phyloP scores from a whole-genome alignment of 2,113 vertebrate species.

The Centrocercus urophasianus region DNA sequence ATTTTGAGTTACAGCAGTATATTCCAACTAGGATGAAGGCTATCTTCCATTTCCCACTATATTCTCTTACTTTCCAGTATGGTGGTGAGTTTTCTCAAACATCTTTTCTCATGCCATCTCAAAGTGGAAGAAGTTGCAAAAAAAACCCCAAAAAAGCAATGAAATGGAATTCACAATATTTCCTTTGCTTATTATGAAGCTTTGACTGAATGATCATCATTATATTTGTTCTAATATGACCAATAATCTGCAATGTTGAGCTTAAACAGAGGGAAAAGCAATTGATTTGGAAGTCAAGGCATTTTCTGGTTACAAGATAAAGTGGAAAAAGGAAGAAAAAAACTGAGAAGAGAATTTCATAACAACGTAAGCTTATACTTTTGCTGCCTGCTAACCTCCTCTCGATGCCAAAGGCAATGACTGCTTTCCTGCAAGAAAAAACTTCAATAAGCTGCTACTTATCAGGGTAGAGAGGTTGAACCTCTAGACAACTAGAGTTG shows the following conservation, averaged over 20 bases:
- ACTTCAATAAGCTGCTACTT: not conserved
- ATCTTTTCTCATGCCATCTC: not conserved
- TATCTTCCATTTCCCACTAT: not conserved
- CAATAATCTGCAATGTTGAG: not conserved
- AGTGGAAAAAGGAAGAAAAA: not conserved
- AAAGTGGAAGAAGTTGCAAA: not conserved
- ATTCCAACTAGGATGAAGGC: not conserved
- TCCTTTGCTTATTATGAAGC: not conserved
- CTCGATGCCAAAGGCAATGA: slow-evolving; percentile 20
- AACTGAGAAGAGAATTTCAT: not conserved
- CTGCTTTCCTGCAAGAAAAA: not conserved
- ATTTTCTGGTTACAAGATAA: not conserved
- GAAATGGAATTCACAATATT: not conserved
- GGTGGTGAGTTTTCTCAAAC: not conserved
- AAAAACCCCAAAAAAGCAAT: not conserved
- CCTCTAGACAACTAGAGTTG: not conserved
- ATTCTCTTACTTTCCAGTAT: not conserved
- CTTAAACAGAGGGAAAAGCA: not conserved
- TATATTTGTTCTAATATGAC: not conserved
- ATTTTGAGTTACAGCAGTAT: not conserved
- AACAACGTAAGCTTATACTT: not conserved
- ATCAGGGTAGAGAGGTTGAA: not conserved
- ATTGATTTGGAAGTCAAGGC: not conserved
- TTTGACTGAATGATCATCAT: not conserved
- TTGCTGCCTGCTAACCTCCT: not conserved